Base-by-base conservation (phyloP, 2,888 invertebrate species). In the Drosophila flavopinicola region DNA sequence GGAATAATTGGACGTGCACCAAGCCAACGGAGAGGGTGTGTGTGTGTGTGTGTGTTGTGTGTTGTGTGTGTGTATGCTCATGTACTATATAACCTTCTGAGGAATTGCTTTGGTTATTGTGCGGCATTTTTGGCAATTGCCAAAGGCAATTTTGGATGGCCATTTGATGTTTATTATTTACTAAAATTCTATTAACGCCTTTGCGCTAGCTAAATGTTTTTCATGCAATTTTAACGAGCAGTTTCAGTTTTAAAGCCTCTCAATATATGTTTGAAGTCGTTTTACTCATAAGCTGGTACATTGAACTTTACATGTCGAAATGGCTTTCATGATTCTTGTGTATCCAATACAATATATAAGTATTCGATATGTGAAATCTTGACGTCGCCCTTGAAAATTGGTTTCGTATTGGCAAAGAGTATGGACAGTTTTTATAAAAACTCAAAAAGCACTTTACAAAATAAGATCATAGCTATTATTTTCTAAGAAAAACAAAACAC, bases 81-180 rank as follows among this genome's bases (percentile, higher is more conserved):
- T 65, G 41, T 56, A 42, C 15, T 37, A 37, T 35, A 58, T 78
- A 80, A 75, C 87, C 87, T 82, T 86, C 86, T 67, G 64, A 49
- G 44, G 66, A 67, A 72, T 64, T 54, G 56, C 33, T 59, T 63
- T 42, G 48, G 27, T 52, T 56, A 38, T 41, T 58, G 58, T 66
- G 53, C 47, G 56, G 59, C 63, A 63, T 78, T 70, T 68, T 84
- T 84, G 82, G 67, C 82, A 83, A 74, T 54, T 48, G 63, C 42
- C 72, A 76, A 73, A 74, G 57, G 58, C 74, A 65, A 58, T 67
- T 75, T 73, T 73, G 79, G 76, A 79, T 78, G 76, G 74, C 64
- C 80, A 66, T 20, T 84, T 86, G 75, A 86, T 77, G 78, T 86
- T 80, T 72, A 82, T 82, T 75, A 74, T 75, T 74, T 60, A 72